Conservation (phyloP, 2,797 vertebrate genomes). For the Notoglanidium macrostoma region DNA sequence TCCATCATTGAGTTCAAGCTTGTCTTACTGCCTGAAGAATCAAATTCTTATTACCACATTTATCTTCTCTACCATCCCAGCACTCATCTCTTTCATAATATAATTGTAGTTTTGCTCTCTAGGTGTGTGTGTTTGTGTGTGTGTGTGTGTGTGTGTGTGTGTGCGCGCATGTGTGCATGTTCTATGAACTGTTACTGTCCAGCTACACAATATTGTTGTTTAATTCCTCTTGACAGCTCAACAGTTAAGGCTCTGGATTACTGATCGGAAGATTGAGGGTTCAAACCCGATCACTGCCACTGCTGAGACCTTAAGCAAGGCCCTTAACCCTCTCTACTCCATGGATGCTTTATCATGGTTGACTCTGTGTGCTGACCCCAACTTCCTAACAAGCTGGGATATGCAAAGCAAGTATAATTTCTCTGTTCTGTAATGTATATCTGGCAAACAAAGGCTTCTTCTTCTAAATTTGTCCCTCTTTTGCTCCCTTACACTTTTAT, state of each 20-base stretch:
- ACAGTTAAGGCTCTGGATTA: too few species aligned
- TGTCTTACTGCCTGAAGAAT: conserved; percentile 13
- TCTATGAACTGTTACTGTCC: background rate
- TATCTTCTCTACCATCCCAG: conserved; percentile 38
- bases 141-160: background rate
- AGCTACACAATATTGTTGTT: background rate
- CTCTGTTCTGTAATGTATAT: too few species aligned
- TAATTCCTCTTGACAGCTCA: background rate
- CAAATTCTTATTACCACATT: conserved; percentile 51
- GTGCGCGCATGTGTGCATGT: background rate
- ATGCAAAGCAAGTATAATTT: too few species aligned
- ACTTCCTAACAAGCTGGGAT: too few species aligned
- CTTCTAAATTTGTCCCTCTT: background rate
- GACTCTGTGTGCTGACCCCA: too few species aligned
- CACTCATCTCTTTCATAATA: conserved; percentile 33
- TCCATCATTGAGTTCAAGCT: conserved; percentile 19
- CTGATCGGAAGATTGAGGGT: too few species aligned
- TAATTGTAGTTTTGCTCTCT: background rate
- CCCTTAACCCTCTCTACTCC: too few species aligned
- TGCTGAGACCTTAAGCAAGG: too few species aligned
- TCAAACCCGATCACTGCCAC: too few species aligned
- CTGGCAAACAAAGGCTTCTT: too few species aligned
- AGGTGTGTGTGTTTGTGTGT: background rate
- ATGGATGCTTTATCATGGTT: too few species aligned
- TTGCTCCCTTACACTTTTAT: background rate